A percentile compares a stretch with the other conserved stretches of the same genome.
Evolutionary conservation across 1,140 invertebrate genomes (phyloP).

Genomic region (Drosophila littoralis): DNA sequence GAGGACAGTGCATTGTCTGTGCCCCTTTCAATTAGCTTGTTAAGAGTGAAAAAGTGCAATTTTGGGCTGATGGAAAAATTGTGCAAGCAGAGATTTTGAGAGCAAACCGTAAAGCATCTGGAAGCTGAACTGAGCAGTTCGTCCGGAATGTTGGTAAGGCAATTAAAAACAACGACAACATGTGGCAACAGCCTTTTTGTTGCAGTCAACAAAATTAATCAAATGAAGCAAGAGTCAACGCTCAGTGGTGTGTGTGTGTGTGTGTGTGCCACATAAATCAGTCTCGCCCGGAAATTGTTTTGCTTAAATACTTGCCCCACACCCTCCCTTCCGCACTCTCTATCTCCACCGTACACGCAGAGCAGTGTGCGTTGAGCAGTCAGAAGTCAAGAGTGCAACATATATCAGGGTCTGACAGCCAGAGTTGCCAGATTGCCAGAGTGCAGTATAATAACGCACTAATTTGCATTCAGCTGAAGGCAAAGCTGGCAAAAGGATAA

Average conservation of each 20-base stretch:
- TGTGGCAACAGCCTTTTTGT: background rate
- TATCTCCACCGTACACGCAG: background rate
- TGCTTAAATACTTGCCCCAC: constrained; percentile 53
- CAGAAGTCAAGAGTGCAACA: constrained; percentile 61
- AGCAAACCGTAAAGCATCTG: background rate
- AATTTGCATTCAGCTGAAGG: constrained; percentile 67
- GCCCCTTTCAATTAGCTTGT: constrained; percentile 8
- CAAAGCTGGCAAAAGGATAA: constrained; percentile 26
- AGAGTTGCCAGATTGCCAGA: constrained; percentile 46
- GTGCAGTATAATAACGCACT: constrained; percentile 75
- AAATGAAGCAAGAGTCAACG: constrained; percentile 46
- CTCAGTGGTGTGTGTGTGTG: constrained; percentile 25
- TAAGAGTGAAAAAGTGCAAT: background rate
- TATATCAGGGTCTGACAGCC: constrained; percentile 42
- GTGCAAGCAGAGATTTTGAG: background rate
- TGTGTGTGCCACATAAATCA: constrained; percentile 70
- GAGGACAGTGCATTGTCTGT: constrained; percentile 4
- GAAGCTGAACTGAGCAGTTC: background rate
- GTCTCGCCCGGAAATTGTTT: constrained; percentile 61
- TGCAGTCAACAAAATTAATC: constrained; percentile 62
- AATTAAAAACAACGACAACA: too few species aligned
- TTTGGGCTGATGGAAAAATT: background rate
- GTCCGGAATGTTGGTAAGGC: background rate
- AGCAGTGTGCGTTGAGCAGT: background rate
- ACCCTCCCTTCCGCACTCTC: background rate